These are phyloP conservation scores for Elanus axillaris DNA, from an alignment of 2,113 vertebrate genomes.

Conservation along the genomic window DNA sequence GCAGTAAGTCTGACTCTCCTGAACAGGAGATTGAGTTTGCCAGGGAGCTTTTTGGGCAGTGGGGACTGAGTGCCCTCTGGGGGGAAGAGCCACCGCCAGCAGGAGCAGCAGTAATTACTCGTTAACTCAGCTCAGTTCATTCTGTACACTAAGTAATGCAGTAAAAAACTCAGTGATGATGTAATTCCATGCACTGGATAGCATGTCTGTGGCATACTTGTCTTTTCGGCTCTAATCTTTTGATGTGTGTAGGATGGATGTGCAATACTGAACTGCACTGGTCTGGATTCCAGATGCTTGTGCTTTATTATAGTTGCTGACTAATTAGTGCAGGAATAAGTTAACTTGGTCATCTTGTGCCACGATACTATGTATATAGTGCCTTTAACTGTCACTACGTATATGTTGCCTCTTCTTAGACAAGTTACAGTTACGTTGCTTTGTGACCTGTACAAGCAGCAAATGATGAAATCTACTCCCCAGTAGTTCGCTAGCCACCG, in stretches of 20 bases:
- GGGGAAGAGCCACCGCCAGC: not conserved
- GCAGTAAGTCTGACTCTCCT: not conserved
- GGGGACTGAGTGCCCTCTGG: conserved; percentile 32
- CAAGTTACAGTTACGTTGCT: not conserved
- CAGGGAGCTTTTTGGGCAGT: not conserved
- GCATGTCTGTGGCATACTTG: not conserved
- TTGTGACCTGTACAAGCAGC: not conserved
- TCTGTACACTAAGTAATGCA: not conserved
- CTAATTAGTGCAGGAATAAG: not conserved
- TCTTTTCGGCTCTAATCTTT: not conserved
- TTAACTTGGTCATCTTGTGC: not conserved
- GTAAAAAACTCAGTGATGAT: accelerated
- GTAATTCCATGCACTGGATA: not conserved
- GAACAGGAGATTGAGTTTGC: accelerated
- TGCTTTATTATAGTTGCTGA: not conserved
- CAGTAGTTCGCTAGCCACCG: not conserved
- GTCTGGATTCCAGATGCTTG: not conserved
- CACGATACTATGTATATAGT: not conserved
- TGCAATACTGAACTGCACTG: not conserved
- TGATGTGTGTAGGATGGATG: not conserved
- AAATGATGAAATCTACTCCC: not conserved
- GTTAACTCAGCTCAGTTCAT: not conserved
- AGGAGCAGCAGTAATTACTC: not conserved
- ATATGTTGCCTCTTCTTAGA: not conserved
- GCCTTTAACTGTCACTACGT: not conserved